phyloP scores from a whole-genome alignment of 2,888 invertebrate species.

The Drosophila demipolita region DNA sequence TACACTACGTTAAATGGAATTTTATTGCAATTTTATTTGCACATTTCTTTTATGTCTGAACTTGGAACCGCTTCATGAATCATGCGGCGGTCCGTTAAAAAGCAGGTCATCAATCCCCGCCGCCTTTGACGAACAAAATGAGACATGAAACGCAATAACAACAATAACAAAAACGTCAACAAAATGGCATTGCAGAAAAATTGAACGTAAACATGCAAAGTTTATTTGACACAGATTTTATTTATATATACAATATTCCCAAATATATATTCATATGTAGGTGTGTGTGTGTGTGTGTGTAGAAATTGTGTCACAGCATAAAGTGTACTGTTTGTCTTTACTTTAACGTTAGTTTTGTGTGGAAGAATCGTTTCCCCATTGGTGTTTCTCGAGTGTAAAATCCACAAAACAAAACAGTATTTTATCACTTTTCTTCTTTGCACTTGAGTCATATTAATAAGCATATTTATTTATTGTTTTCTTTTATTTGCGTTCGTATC shows the following conservation, averaged over 20 bases:
- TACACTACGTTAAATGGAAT: constrained; percentile 29
- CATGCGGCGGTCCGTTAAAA: constrained; percentile 59
- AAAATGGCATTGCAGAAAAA: constrained; percentile 58
- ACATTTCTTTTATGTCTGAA: constrained; percentile 60
- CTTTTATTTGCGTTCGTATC: constrained; percentile 7
- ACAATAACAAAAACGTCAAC: constrained; percentile 48
- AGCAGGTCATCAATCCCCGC: constrained; percentile 56
- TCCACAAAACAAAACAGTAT: background rate
- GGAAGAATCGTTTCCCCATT: constrained; percentile 11
- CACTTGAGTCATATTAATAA: constrained; percentile 7
- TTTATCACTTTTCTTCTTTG: background rate
- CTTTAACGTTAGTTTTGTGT: constrained; percentile 9
- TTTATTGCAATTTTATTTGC: constrained; percentile 65
- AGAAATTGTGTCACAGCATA: constrained; percentile 21
- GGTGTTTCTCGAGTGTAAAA: background rate
- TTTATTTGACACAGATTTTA: constrained; percentile 76
- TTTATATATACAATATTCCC: constrained; percentile 23
- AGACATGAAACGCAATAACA: constrained; percentile 39
- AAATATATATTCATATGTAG: constrained; percentile 4
- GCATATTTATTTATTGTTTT: constrained; percentile 9
- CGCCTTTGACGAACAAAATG: constrained; percentile 41
- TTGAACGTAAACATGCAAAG: constrained; percentile 74
- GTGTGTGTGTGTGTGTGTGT: background rate
- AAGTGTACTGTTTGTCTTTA: constrained; percentile 13
- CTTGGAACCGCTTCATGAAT: constrained; percentile 77